Evolutionary conservation across 2,888 invertebrate genomes (phyloP).

Genomic region (Lepidonotus clava): DNA sequence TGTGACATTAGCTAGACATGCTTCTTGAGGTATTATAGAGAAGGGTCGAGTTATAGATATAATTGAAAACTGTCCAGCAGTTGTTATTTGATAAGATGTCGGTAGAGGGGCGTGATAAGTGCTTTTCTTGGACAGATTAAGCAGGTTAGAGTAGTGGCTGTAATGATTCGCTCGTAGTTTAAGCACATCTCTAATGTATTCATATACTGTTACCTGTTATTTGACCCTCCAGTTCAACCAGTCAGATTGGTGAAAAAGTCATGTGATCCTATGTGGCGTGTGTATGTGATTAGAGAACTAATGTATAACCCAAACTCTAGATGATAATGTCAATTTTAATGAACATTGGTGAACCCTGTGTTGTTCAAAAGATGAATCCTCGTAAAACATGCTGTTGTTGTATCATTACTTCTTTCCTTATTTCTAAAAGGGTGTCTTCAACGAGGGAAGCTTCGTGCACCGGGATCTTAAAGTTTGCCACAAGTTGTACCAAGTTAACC

Average conservation of each 20-base stretch:
- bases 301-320: neutral
- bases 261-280: slow-evolving; percentile 1
- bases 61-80: neutral
- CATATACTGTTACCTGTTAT: slow-evolving; percentile 25
- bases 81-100: neutral
- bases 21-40: too few species aligned
- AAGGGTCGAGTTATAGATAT: neutral
- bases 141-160: neutral
- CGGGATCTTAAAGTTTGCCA: neutral
- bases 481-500: neutral
- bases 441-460: neutral
- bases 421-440: slow-evolving; percentile 1
- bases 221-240: neutral
- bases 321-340: neutral
- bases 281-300: neutral
- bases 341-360: slow-evolving; percentile 15
- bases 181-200: neutral
- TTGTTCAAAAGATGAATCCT: slow-evolving; percentile 7
- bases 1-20: neutral
- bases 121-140: slow-evolving; percentile 16
- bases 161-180: neutral
- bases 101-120: neutral
- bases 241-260: neutral
- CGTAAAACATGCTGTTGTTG: slow-evolving; percentile 30
- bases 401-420: slow-evolving; percentile 25